Base-by-base conservation (phyloP, 2,113 vertebrate genomes). In the Polyodon spathula region DNA sequence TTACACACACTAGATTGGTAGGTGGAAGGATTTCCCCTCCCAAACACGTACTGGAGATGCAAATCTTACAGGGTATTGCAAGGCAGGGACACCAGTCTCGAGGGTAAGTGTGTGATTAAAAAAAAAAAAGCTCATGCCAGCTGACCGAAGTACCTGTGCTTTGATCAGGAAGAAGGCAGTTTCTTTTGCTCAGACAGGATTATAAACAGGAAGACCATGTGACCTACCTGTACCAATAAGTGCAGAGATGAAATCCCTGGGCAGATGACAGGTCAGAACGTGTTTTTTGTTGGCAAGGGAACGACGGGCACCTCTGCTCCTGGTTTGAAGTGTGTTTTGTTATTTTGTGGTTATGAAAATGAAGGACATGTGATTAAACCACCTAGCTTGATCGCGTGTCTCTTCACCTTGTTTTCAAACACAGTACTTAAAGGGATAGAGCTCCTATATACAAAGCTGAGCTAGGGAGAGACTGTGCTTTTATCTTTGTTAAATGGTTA, bases 371-470 rank as follows among this genome's bases (percentile, higher is more conserved):
- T 41, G 17, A 50, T n/a, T n/a, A 4, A 50, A 50, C 8, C 38
- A 42, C 17, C 7, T 12, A 39, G 16, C 50, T 54, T n/a, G 16
- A 16, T 54, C 50, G 12, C 51, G 42, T 51, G 40, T 6, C 40
- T 27, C 7, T 46, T 15, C 17, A 43, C 38, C 61, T 62, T 62
- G 41, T 56, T 55, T 46, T 44, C 53, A 62, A 39, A 56, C 37
- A 56, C 52, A 38, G 53, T 17, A 11, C 53, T 44, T 42, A 56
- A 55, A 55, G 53, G 43, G 6, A 62, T 41, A 56, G 37, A 16
- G 39, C 50, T 11, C 44, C 16, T 17, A 62, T 40, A 37, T 17
- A 44, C n/a, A 4, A 39, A 17, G 53, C 38, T 9, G 39, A 37
- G 27, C n/a, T n/a, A 55, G 10, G 42, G 52, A 27, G 27, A 27